These are phyloP conservation scores for Hormiphora californensis DNA, from an alignment of 37 sponge, comb jelly and placozoan species.

Conservation along the genomic window DNA sequence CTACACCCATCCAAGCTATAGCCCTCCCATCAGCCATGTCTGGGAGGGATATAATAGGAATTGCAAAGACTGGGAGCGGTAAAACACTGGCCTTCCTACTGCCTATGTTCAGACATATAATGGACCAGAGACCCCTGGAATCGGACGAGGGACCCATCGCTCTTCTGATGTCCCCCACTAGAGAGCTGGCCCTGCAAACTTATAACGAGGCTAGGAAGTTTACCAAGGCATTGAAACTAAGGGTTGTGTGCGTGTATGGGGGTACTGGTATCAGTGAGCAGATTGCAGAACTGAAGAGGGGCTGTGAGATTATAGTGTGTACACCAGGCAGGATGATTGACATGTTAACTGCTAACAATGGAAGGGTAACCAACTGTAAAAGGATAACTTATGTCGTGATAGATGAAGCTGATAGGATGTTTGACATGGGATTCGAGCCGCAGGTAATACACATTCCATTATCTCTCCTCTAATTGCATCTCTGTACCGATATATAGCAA, in stretches of 20 bases:
- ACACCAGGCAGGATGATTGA: slow-evolving; percentile 99
- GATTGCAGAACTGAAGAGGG: slow-evolving; percentile 92
- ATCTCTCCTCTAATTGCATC: neutral
- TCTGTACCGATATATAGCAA: neutral
- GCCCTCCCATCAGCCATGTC: slow-evolving; percentile 96
- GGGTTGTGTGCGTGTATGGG: slow-evolving; percentile 91
- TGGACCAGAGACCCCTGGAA: slow-evolving; percentile 83
- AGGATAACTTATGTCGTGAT: slow-evolving; percentile 89
- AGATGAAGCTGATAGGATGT: slow-evolving; percentile 99
- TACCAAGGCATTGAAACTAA: slow-evolving; percentile 73
- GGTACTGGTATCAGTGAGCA: slow-evolving; percentile 98
- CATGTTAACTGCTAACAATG: slow-evolving; percentile 92
- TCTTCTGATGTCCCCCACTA: slow-evolving; percentile 81
- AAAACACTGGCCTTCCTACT: slow-evolving; percentile 95
- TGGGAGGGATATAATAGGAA: slow-evolving; percentile 90
- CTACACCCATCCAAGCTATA: slow-evolving; percentile 95
- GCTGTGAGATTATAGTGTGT: slow-evolving; percentile 93
- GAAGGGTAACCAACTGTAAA: slow-evolving; percentile 85
- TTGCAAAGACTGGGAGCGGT: slow-evolving; percentile 96
- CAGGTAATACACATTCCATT: slow-evolving; percentile 73
- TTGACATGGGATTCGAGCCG: slow-evolving; percentile 99
- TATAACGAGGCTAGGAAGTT: slow-evolving; percentile 85
- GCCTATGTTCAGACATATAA: slow-evolving; percentile 86
- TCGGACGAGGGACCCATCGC: slow-evolving; percentile 88
- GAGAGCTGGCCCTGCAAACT: slow-evolving; percentile 94